Evolutionary conservation across 1,140 invertebrate species (phyloP).

Genomic region (Drusus annulatus): DNA sequence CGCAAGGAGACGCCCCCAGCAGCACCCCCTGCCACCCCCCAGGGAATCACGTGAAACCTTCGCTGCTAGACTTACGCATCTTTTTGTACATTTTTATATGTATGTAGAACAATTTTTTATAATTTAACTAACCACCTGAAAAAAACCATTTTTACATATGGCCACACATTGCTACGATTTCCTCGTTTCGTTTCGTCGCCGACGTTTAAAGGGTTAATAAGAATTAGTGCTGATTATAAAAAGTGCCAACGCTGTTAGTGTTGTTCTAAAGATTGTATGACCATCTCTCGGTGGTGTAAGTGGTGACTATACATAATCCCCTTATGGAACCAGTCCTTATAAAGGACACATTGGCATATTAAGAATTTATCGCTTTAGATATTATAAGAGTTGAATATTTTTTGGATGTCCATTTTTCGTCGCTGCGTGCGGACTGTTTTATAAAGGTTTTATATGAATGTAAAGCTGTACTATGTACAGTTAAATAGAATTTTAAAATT

Average conservation of each 20-base stretch:
- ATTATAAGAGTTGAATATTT: slow-evolving; percentile 9
- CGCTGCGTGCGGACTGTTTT: neutral
- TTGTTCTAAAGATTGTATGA: too few species aligned
- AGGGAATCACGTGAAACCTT: slow-evolving; percentile 49
- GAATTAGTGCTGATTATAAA: too few species aligned
- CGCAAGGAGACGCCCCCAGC: slow-evolving; percentile 75
- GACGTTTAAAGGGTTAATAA: too few species aligned
- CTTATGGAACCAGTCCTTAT: too few species aligned
- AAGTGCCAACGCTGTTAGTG: too few species aligned
- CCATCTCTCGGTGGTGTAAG: too few species aligned
- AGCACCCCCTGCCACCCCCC: slow-evolving; percentile 60
- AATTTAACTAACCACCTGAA: too few species aligned
- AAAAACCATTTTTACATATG: too few species aligned
- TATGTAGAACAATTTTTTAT: slow-evolving; percentile 8
- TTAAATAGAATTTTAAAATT: neutral
- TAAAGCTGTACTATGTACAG: slow-evolving; percentile 14
- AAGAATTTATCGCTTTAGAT: slow-evolving; percentile 10
- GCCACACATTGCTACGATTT: too few species aligned
- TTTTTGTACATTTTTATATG: slow-evolving; percentile 5
- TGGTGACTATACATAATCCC: too few species aligned
- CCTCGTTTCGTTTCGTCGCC: too few species aligned
- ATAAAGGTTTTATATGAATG: neutral
- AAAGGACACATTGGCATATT: too few species aligned
- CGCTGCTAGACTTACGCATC: neutral
- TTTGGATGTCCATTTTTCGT: slow-evolving; percentile 6